Evolutionary conservation across 2,113 vertebrate genomes (phyloP).

Genomic region (Nipponia nippon): DNA sequence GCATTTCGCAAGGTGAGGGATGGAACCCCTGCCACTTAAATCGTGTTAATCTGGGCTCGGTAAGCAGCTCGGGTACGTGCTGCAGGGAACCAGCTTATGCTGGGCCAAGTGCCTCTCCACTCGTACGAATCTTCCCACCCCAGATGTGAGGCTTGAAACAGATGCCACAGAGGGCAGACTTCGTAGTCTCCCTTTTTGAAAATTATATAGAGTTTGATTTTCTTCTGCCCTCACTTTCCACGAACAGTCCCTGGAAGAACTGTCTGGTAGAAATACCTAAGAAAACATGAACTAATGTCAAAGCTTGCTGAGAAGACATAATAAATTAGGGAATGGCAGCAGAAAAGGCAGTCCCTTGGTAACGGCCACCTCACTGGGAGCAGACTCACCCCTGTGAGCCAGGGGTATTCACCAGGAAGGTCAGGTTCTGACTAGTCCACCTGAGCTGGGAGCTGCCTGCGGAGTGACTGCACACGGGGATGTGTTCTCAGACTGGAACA

Average conservation of each 20-base stretch:
- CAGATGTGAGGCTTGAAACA: background rate
- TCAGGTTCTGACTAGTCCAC: background rate
- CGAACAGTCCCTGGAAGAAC: background rate
- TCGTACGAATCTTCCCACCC: fast-evolving
- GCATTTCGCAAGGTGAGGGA: background rate
- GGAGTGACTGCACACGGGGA: background rate
- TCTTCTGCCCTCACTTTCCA: background rate
- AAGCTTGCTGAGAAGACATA: background rate
- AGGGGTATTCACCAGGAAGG: background rate
- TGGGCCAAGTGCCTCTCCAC: background rate
- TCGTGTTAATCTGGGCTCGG: background rate
- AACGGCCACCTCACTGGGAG: background rate
- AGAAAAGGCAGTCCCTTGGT: background rate
- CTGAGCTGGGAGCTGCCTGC: background rate
- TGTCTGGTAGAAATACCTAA: background rate
- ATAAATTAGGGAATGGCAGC: background rate
- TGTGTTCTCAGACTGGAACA: background rate
- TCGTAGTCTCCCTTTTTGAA: background rate
- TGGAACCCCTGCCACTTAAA: background rate
- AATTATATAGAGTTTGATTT: background rate
- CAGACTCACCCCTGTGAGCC: background rate
- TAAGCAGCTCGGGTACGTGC: background rate
- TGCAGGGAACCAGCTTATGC: background rate
- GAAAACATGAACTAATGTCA: background rate
- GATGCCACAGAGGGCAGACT: background rate